phyloP scores from a whole-genome alignment of 1,140 invertebrate genomes.

The Orussus abietinus region DNA sequence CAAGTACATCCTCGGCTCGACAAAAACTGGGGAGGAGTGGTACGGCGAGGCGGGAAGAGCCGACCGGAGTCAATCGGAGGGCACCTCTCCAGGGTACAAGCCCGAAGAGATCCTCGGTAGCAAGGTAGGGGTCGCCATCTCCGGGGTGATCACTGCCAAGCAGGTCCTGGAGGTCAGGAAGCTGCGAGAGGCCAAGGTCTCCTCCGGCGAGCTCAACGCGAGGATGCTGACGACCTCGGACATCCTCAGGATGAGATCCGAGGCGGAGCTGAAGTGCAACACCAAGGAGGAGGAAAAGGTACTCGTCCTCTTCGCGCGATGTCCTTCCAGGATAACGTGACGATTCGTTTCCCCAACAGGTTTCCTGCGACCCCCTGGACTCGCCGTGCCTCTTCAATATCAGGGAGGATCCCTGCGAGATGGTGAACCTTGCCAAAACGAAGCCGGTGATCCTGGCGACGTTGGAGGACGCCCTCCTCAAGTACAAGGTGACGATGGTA shows the following conservation, averaged over 20 bases:
- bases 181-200: constrained; percentile 19
- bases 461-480: constrained; percentile 49
- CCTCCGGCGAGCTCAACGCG: constrained; percentile 18
- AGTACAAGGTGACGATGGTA: constrained; percentile 50
- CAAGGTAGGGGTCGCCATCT: constrained; percentile 46
- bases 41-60: constrained; percentile 57
- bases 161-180: constrained; percentile 39
- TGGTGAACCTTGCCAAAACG: constrained; percentile 60
- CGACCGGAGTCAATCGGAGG: constrained; percentile 10
- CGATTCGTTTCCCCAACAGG: constrained; percentile 20
- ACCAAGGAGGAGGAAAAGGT: constrained; percentile 27
- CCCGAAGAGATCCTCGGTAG: constrained; percentile 52
- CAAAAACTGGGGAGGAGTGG: constrained; percentile 54
- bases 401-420: constrained; percentile 72
- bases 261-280: constrained; percentile 49
- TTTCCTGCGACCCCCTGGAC: constrained; percentile 53
- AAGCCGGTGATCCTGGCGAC: constrained; percentile 47
- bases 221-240: constrained; percentile 38
- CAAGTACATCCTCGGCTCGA: constrained; percentile 70
- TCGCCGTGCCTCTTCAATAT: constrained; percentile 73
- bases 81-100: constrained; percentile 41
- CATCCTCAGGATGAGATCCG: constrained; percentile 41
- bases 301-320: constrained; percentile 4
- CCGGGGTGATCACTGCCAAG: constrained; percentile 44
- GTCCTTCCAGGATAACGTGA: constrained; percentile 12